Base-by-base conservation (phyloP, 2,797 vertebrate genomes). In the Kryptopterus vitreolus region DNA sequence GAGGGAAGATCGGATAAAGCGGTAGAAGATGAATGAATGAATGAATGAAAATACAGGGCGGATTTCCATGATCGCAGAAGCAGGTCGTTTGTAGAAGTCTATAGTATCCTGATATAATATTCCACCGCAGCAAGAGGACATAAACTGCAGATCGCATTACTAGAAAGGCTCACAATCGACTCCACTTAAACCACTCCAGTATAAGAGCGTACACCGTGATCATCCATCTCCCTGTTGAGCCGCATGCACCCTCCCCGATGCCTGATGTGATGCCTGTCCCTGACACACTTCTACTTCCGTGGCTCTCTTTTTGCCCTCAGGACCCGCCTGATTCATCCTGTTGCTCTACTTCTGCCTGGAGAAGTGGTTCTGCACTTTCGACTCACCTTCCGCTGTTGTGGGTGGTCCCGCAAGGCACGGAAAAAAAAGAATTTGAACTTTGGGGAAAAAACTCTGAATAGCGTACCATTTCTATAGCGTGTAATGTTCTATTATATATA, bases 241-340 rank as follows among this genome's bases (percentile, higher is more conserved):
- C 43, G 53, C 43, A 24, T 43, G 31, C 31, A 57, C 52, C 15
- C 52, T 57, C 70, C n/a, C 70, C 38, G 31, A 57, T 26, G n/a
- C 71, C n/a, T 59, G 72, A 74, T 46, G n/a, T 74, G 55, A 74
- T 43, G 72, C 22, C 35, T 59, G 12, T 74, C 72, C 55, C 55
- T 59, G 71, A 59, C 55, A 74, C 35, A 59, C 55, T 74, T 74
- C 33, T 26, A 43, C 55, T 74, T 53, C 53, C 26, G 15, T 59
- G 72, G 72, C 72, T 74, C 72, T 74, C n/a, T 10, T 58, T 74
- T 74, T 59, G 55, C 72, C 72, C 55, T 59, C 72, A 74, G 72
- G 72, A 74, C 35, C 55, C 59, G 35, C 55, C 53, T 59, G 55
- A 59, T 59, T 59, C 55, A 74, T 74, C 55, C 72, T 59, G 35